Evolutionary conservation across 2,797 vertebrate species (phyloP), one percentile per base, ranked within the genome.

Genomic region (Myiothlypis coronata): DNA sequence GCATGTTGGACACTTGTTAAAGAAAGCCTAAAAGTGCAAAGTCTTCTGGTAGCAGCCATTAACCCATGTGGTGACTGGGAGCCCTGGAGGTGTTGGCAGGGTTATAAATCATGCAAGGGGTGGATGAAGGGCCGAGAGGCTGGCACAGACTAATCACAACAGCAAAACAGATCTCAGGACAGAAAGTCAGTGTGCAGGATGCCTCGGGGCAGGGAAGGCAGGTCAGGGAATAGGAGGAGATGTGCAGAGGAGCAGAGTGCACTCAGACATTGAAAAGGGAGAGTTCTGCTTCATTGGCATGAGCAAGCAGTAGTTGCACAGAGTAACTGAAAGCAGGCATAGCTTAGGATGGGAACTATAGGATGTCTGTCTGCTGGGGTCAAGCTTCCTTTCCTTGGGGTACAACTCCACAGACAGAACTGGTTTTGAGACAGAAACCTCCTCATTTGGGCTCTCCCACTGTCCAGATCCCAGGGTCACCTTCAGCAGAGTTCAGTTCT

Each of bases 41-140:
- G 63, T 76, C 80, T 72, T 87, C 75, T 68, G 83, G 83, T 64
- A 56, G 63, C 74, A 76, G 63, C 85, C 47, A 39, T 94, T 94
- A 95, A 94, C 95, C 87, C 70, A 3, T 60, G 20, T 2, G 0
- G 85, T 60, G 74, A 35, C 85, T 92, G 77, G 70, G 75, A 86
- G 80, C 70, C 67, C 63, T 24, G 52, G 76, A 76, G 63, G 55
- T 82, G 53, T 34, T 90, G 87, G 43, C 83, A 87, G 47, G 46
- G 59, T 70, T 69, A 90, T 90, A 94, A 96, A 96, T 94, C 87
- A 91, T 32, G 55, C 52, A 71, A 43, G 80, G 8, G 63, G 44
- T 52, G 60, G 85, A 39, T 79, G 87, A 89, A 91, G 77, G 61
- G 69, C 69, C 0, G 12, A 37, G 65, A 87, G 93, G 75, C 46